Evolutionary conservation across 2,113 vertebrate species (phyloP).

Genomic region (Empidonax alnorum): DNA sequence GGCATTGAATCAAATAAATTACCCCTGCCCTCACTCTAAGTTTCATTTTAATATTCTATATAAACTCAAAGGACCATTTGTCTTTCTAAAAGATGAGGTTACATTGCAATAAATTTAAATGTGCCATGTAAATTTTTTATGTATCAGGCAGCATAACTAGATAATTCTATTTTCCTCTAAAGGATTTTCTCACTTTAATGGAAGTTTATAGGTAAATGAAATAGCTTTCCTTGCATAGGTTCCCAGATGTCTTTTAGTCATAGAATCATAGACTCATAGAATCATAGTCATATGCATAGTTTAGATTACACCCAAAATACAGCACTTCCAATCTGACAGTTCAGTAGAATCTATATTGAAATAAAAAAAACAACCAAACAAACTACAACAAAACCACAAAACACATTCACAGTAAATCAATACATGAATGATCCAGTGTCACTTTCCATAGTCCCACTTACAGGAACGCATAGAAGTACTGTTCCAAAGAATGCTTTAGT

Average conservation of each 20-base stretch:
- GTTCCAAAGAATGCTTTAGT: neutral
- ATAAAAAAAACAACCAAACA: neutral
- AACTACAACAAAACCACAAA: neutral
- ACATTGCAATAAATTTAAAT: conserved; percentile 10
- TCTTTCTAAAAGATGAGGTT: conserved; percentile 6
- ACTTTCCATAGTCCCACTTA: neutral
- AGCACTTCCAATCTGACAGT: neutral
- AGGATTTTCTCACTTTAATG: neutral
- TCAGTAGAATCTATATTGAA: neutral
- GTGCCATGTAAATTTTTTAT: neutral
- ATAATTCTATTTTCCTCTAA: neutral
- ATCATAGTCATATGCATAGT: neutral
- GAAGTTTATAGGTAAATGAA: neutral
- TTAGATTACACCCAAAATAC: neutral
- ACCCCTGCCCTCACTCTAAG: neutral
- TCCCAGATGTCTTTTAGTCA: neutral
- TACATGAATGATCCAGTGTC: neutral
- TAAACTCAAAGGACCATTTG: neutral
- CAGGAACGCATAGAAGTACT: neutral
- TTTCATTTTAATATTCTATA: conserved; percentile 3
- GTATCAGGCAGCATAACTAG: neutral
- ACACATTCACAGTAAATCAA: neutral
- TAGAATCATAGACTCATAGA: too few species aligned
- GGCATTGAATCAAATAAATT: neutral
- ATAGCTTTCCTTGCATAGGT: neutral